Evolutionary conservation across 2,888 invertebrate genomes (phyloP).

Genomic region (Nematopogon swammerdamellus): DNA sequence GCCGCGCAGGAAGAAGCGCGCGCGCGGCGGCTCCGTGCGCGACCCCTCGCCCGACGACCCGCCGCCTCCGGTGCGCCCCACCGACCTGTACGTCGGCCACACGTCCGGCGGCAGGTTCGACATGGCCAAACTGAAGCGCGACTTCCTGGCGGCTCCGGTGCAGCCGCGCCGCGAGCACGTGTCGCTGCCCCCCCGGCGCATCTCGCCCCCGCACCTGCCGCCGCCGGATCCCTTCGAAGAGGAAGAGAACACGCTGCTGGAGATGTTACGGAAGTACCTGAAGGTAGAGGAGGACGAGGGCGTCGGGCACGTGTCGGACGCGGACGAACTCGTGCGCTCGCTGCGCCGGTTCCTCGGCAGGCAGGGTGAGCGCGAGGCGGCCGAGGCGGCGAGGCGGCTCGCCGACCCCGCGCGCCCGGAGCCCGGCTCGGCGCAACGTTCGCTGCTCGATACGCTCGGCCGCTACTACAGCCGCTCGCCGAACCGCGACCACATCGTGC

Average conservation of each 20-base stretch:
- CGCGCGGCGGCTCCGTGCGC: slow-evolving; percentile 67
- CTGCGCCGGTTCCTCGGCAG: slow-evolving; percentile 56
- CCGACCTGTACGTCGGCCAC: slow-evolving; percentile 41
- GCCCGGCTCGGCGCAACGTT: slow-evolving; percentile 26
- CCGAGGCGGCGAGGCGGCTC: slow-evolving; percentile 21
- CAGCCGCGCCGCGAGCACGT: slow-evolving; percentile 51
- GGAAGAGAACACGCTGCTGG: slow-evolving; percentile 58
- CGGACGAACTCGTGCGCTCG: slow-evolving; percentile 62
- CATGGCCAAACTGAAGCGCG: slow-evolving; percentile 63
- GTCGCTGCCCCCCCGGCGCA: slow-evolving; percentile 27
- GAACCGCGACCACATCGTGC: slow-evolving; percentile 66
- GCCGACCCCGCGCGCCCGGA: slow-evolving; percentile 24
- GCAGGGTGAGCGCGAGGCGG: slow-evolving; percentile 30
- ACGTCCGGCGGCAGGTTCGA: slow-evolving; percentile 64
- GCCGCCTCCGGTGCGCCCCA: slow-evolving; percentile 35
- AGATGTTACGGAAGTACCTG: slow-evolving; percentile 65
- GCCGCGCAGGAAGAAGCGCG: slow-evolving; percentile 50
- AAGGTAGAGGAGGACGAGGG: slow-evolving; percentile 54
- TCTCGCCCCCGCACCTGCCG: slow-evolving; percentile 24
- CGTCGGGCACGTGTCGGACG: slow-evolving; percentile 43
- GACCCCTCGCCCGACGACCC: slow-evolving; percentile 64
- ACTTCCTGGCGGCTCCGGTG: slow-evolving; percentile 58
- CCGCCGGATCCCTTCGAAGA: slow-evolving; percentile 19
- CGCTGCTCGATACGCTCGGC: slow-evolving; percentile 62
- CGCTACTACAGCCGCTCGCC: slow-evolving; percentile 65